Evolutionary conservation across 1,140 invertebrate genomes (phyloP).

Genomic region (Megalopta genalis): DNA sequence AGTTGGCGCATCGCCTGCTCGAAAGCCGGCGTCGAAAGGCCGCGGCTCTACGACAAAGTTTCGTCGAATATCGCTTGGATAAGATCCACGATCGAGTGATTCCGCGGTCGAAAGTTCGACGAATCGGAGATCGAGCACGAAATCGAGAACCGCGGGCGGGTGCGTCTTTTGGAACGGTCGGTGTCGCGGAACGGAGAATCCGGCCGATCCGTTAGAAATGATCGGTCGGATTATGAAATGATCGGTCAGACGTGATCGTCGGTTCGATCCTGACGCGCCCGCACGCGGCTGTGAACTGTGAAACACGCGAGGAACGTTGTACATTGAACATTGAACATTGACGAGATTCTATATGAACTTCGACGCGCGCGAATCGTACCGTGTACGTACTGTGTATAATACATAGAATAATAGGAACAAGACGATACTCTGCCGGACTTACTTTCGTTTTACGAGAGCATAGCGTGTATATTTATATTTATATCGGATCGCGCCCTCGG

Average conservation of each 20-base stretch:
- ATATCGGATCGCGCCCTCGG: background rate
- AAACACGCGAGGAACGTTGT: constrained; percentile 18
- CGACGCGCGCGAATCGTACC: constrained; percentile 4
- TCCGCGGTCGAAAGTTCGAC: constrained; percentile 1
- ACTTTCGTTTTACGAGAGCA: background rate
- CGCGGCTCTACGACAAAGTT: constrained; percentile 90
- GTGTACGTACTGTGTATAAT: no score
- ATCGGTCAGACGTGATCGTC: no score
- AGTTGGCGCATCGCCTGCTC: constrained; percentile 91
- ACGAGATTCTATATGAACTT: background rate
- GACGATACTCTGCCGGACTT: background rate
- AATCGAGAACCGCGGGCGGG: background rate
- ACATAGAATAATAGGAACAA: no score
- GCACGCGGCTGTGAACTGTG: background rate
- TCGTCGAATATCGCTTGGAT: constrained; percentile 91
- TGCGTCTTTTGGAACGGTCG: constrained; percentile 15
- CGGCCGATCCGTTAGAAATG: constrained; percentile 3
- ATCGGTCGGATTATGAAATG: no score
- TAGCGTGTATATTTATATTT: background rate
- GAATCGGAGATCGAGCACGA: constrained; percentile 16
- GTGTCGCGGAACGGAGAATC: constrained; percentile 26
- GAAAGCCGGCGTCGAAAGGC: constrained; percentile 85
- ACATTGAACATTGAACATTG: constrained; percentile 28
- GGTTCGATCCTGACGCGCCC: background rate
- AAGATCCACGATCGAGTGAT: constrained; percentile 83